Conservation (phyloP, 2,113 vertebrate genomes). For the Sander vitreus region DNA sequence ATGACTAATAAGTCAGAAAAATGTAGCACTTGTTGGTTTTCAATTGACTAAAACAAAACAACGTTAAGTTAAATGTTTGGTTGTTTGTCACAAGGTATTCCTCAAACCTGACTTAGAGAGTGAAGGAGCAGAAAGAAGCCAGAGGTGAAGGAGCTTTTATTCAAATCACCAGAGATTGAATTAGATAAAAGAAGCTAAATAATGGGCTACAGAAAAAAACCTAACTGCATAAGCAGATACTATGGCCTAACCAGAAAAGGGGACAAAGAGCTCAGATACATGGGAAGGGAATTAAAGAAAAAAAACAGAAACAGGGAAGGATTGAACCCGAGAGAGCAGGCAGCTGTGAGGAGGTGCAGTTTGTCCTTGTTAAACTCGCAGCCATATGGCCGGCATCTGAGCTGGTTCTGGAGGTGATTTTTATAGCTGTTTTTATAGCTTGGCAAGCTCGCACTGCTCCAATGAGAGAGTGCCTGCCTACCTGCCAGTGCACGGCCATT, state of each 20-base stretch:
- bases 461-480: constrained; percentile 69
- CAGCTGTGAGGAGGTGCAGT: constrained; percentile 76
- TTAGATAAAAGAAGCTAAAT: no score
- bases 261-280: constrained; percentile 15
- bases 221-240: not conserved
- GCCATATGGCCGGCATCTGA: constrained; percentile 82
- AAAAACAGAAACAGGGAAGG: constrained; percentile 9
- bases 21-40: not conserved
- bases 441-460: constrained; percentile 62
- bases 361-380: constrained; percentile 78
- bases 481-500: constrained; percentile 65
- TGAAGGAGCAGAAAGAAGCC: no score
- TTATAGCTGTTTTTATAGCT: constrained; percentile 78
- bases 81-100: not conserved
- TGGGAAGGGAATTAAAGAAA: constrained; percentile 11
- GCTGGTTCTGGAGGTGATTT: constrained; percentile 79
- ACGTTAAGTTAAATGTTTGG: not conserved
- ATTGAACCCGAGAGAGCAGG: constrained; percentile 51
- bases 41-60: not conserved
- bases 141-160: no score
- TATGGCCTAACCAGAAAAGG: not conserved
- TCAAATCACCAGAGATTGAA: no score
- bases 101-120: no score
- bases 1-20: constrained; percentile 29
- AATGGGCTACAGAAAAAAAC: not conserved